A percentile compares a stretch with the other conserved stretches of the same genome.
Conservation (phyloP, 2,888 invertebrate species). For the Dynastes hyllus region DNA sequence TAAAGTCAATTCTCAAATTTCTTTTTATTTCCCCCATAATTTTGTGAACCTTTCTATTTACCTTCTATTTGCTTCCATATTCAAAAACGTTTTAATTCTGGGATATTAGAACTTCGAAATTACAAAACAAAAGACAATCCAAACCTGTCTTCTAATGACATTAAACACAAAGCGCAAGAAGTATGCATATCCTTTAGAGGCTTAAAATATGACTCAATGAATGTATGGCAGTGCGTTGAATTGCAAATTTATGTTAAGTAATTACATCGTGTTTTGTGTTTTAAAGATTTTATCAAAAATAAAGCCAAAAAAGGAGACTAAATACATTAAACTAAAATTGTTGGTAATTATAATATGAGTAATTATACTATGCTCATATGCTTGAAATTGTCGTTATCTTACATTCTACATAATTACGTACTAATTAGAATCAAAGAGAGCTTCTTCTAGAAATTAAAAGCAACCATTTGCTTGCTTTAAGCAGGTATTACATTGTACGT, state of each 20-base stretch:
- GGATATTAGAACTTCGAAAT: neutral
- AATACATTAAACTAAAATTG: neutral
- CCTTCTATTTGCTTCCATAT: no score
- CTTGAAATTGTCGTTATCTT: no score
- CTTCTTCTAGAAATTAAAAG: no score
- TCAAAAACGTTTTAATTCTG: neutral
- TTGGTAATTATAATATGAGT: neutral
- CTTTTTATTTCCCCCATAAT: no score
- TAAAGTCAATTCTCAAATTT: no score
- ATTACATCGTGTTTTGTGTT: constrained; percentile 24
- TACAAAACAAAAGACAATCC: neutral
- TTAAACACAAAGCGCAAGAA: neutral
- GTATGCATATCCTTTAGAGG: neutral
- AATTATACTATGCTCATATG: no score
- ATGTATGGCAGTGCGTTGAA: neutral
- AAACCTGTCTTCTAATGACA: neutral
- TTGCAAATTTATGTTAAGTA: constrained; percentile 45
- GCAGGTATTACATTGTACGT: no score
- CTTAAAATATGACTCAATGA: neutral
- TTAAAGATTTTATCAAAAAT: constrained; percentile 30
- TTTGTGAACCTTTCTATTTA: no score
- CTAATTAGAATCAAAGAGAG: no score
- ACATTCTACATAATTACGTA: no score
- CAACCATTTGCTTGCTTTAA: no score
- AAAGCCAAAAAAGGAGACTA: neutral